A percentile compares a stretch with the other conserved stretches of the same genome.
These are phyloP conservation scores for Heterotis niloticus DNA, from an alignment of 2,113 vertebrate species.

Conservation along the genomic window DNA sequence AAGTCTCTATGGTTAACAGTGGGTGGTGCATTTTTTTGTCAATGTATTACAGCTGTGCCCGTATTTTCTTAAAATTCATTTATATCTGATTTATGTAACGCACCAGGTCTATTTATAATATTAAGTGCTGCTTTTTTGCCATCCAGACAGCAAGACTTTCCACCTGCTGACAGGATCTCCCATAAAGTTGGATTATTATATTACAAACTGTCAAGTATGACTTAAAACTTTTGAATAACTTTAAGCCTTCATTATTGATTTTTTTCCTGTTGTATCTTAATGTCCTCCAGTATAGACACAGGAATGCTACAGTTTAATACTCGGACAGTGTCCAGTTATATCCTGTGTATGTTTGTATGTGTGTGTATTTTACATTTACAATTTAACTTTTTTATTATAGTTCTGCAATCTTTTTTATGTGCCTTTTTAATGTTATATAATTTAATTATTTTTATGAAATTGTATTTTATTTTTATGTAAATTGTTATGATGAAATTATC, in stretches of 20 bases:
- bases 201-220: constrained; percentile 21
- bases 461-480: too few species aligned
- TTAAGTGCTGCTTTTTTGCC: not conserved
- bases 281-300: constrained; percentile 19
- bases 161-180: not conserved
- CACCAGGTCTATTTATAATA: not conserved
- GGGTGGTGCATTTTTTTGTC: not conserved
- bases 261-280: constrained; percentile 25
- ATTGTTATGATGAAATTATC: not conserved
- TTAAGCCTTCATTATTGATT: constrained; percentile 22
- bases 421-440: too few species aligned
- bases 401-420: not conserved
- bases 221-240: constrained; percentile 18
- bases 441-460: too few species aligned
- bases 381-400: not conserved
- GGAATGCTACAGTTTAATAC: constrained; percentile 6
- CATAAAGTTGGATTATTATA: constrained; percentile 21
- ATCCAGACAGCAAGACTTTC: not conserved
- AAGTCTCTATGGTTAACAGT: not conserved
- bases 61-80: too few species aligned
- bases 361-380: too few species aligned
- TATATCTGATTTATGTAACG: too few species aligned
- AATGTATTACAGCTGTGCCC: too few species aligned
- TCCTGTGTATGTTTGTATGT: not conserved
- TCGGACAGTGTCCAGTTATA: constrained; percentile 28